Percentiles rank a stretch among this genome's conserved stretches.
Conservation (phyloP, 1,140 invertebrate genomes). For the Halesus radiatus region DNA sequence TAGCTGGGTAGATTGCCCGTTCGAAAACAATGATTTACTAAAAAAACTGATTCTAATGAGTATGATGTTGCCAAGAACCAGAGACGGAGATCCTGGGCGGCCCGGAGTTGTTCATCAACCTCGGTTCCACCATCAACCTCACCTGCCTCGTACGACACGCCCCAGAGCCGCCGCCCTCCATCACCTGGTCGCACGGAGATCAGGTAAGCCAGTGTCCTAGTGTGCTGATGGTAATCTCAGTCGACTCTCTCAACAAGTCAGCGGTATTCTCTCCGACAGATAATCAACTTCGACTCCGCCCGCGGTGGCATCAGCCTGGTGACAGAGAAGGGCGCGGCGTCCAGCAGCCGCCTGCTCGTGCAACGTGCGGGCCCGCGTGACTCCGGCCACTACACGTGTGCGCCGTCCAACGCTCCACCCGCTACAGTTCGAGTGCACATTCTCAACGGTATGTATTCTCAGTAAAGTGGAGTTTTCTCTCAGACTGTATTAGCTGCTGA, state of each 20-base stretch:
- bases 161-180: conserved; percentile 80
- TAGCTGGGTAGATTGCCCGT: no score
- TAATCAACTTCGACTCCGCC: conserved; percentile 85
- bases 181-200: conserved; percentile 85
- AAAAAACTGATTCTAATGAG: background rate
- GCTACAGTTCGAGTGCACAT: conserved; percentile 84
- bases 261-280: conserved; percentile 62
- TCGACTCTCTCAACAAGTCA: background rate
- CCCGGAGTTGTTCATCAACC: conserved; percentile 81
- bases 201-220: conserved; percentile 61
- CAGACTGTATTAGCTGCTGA: no score
- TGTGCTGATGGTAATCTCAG: background rate
- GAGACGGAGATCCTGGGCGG: conserved; percentile 78
- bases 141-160: conserved; percentile 82
- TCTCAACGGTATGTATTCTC: conserved; percentile 73
- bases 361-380: conserved; percentile 82
- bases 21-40: no score
- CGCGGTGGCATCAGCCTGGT: conserved; percentile 83
- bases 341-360: conserved; percentile 84
- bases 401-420: conserved; percentile 84
- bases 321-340: conserved; percentile 83
- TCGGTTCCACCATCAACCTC: conserved; percentile 81
- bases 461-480: no score
- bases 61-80: conserved; percentile 49
- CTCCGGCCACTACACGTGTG: conserved; percentile 82